Evolutionary conservation across 2,113 vertebrate species (phyloP).

Genomic region (Alethe castanea): DNA sequence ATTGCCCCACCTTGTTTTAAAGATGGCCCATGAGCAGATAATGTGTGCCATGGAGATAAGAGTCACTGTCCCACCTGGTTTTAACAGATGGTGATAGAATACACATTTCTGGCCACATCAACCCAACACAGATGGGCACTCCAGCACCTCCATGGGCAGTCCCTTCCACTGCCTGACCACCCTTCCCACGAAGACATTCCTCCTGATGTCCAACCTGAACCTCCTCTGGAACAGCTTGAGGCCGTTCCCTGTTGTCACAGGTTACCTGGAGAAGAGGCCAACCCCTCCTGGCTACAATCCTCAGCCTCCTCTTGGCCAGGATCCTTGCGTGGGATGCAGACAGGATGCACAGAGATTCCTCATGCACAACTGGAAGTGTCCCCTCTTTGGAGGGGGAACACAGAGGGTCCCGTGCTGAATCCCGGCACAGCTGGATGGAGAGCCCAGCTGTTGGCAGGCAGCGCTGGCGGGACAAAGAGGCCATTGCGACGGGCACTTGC

Average conservation of each 20-base stretch:
- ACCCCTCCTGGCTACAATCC: background rate
- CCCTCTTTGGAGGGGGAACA: background rate
- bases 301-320: background rate
- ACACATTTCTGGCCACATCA: no score
- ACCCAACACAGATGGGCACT: no score
- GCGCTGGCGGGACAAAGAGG: background rate
- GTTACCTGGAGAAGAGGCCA: background rate
- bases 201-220: background rate
- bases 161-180: background rate
- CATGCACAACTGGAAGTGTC: fast-evolving
- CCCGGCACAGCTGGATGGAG: slow-evolving; percentile 8
- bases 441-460: background rate
- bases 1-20: no score
- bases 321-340: background rate
- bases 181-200: background rate
- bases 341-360: background rate
- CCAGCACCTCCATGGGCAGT: background rate
- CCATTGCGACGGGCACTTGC: background rate
- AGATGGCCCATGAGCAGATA: no score
- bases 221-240: background rate
- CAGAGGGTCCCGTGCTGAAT: background rate
- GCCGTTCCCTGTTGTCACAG: background rate
- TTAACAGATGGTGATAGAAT: no score
- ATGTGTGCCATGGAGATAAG: no score
- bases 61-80: no score